Conservation (phyloP, 2,797 vertebrate species). For the Glyptemys insculpta region DNA sequence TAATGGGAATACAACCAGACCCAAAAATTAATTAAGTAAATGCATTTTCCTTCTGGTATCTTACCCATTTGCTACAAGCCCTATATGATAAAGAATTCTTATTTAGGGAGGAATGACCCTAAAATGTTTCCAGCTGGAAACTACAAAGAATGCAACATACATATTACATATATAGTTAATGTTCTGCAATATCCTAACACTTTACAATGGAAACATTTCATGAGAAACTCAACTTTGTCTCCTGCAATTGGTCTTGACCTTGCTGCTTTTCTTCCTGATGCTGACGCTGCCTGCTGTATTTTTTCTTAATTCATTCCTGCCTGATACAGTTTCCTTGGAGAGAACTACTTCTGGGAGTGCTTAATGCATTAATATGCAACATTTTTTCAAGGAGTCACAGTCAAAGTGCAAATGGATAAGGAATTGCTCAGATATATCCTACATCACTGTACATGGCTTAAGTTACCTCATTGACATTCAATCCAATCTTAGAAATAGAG, state of each 20-base stretch:
- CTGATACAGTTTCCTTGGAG: slow-evolving; percentile 12
- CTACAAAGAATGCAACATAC: neutral
- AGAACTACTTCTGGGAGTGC: slow-evolving; percentile 48
- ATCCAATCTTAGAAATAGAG: neutral
- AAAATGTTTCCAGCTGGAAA: neutral
- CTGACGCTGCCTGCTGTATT: slow-evolving; percentile 46
- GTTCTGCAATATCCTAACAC: neutral
- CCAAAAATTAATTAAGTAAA: neutral
- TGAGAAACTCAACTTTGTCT: neutral
- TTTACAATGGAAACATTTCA: neutral
- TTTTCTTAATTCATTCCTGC: slow-evolving; percentile 46
- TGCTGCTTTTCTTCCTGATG: slow-evolving; percentile 30
- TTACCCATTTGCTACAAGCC: neutral
- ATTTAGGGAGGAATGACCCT: neutral
- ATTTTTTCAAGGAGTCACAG: neutral
- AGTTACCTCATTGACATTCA: accelerated
- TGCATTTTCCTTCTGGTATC: neutral
- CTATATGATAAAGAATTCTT: neutral
- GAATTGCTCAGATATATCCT: neutral
- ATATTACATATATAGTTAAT: neutral
- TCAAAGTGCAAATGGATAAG: neutral
- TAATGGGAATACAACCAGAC: neutral
- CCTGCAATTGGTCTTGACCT: slow-evolving; percentile 14
- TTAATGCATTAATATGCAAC: neutral
- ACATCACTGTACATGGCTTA: neutral